phyloP scores from a whole-genome alignment of 2,113 vertebrate genomes.

The Glaucomys volans region DNA sequence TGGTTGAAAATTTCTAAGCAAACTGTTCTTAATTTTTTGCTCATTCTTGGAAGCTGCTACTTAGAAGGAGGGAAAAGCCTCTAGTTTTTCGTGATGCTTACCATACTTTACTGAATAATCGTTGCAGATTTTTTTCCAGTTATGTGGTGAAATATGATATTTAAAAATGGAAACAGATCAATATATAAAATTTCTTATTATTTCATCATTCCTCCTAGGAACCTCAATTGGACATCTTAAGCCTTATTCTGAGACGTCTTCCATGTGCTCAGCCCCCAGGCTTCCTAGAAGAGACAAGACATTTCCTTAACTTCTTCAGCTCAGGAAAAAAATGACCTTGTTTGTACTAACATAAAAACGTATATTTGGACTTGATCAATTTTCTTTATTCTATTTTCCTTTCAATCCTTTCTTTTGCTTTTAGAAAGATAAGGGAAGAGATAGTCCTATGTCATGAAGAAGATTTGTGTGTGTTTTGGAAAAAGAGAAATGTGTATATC shows the following conservation, averaged over 20 bases:
- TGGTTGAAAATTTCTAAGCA: background rate
- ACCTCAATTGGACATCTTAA: background rate
- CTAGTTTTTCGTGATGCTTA: conserved; percentile 33
- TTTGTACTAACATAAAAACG: background rate
- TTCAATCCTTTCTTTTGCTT: background rate
- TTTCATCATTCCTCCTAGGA: background rate
- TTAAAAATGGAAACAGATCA: background rate
- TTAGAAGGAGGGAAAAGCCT: background rate
- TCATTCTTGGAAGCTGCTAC: background rate
- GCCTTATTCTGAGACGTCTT: background rate
- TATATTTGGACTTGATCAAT: background rate
- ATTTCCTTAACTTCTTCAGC: conserved; percentile 2
- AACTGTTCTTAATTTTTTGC: background rate
- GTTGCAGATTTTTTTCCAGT: too few species aligned
- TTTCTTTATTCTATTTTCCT: conserved; percentile 1
- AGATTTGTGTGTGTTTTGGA: background rate
- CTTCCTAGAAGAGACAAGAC: background rate
- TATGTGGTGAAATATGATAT: too few species aligned
- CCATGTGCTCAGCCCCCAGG: background rate
- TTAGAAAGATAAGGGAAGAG: background rate
- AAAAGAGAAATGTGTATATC: background rate
- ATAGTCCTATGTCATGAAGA: background rate
- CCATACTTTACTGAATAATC: too few species aligned
- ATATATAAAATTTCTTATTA: background rate
- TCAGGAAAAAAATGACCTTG: background rate